A percentile compares a stretch with the other conserved stretches of the same genome.
phyloP scores from a whole-genome alignment of 2,888 invertebrate genomes.

The Operophtera brumata region DNA sequence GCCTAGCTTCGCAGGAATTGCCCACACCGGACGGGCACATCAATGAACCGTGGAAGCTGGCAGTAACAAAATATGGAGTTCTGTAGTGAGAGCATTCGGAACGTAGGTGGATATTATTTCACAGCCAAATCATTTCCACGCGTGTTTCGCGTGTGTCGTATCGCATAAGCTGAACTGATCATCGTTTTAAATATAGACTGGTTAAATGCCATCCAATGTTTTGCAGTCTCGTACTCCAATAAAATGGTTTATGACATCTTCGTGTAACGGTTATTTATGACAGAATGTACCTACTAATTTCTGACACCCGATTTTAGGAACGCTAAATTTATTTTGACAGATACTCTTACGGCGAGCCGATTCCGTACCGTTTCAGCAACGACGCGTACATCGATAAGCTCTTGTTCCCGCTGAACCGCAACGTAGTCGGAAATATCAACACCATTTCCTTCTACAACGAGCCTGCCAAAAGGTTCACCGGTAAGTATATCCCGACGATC shows the following conservation, averaged over 20 bases:
- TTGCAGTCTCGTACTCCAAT: constrained; percentile 54
- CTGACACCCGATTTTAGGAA: constrained; percentile 10
- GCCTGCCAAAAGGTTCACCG: constrained; percentile 85
- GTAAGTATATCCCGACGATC: constrained; percentile 63
- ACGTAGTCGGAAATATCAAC: constrained; percentile 82
- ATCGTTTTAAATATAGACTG: constrained; percentile 66
- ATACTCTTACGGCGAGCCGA: constrained; percentile 74
- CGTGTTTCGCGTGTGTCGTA: constrained; percentile 52
- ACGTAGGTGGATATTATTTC: constrained; percentile 59
- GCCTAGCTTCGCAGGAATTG: background rate
- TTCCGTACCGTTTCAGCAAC: constrained; percentile 83
- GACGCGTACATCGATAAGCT: constrained; percentile 88
- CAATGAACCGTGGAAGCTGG: constrained; percentile 36
- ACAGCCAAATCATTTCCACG: constrained; percentile 54
- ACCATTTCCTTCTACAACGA: constrained; percentile 84
- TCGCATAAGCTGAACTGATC: constrained; percentile 43
- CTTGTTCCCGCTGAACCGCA: constrained; percentile 81
- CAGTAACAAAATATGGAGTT: constrained; percentile 34
- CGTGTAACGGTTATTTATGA: constrained; percentile 16
- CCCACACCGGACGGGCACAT: constrained; percentile 7
- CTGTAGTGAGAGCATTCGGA: constrained; percentile 38
- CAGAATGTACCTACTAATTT: constrained; percentile 7
- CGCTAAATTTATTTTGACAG: constrained; percentile 52
- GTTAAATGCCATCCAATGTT: constrained; percentile 72
- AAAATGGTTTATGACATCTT: constrained; percentile 58